Percentiles rank a stretch among this genome's conserved stretches.
phyloP scores from a whole-genome alignment of 2,113 vertebrate genomes.

The Hydropotes inermis region DNA sequence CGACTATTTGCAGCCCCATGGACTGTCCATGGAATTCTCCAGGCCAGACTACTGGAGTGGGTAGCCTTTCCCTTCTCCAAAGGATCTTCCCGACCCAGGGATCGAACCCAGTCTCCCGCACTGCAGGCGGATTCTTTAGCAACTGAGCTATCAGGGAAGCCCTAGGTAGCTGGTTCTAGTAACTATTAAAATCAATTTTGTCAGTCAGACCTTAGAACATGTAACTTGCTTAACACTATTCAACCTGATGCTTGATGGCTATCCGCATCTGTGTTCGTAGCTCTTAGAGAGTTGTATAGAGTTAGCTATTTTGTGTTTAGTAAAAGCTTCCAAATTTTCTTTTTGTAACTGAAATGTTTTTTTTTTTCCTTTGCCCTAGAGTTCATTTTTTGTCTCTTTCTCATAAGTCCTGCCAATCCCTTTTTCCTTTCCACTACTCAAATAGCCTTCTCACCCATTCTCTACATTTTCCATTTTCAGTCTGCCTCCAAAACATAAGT shows the following conservation, averaged over 20 bases:
- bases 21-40: neutral
- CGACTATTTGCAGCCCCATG: neutral
- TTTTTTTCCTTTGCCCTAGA: neutral
- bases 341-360: neutral
- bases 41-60: neutral
- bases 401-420: neutral
- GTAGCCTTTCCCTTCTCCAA: neutral
- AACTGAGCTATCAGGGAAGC: neutral
- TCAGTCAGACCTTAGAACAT: neutral
- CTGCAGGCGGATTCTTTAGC: neutral
- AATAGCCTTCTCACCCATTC: neutral
- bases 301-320: neutral
- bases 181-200: neutral
- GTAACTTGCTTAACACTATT: neutral
- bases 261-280: neutral
- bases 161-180: neutral
- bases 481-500: neutral
- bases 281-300: neutral
- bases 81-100: neutral
- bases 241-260: neutral
- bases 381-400: neutral
- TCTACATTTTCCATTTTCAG: neutral
- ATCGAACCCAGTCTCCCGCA: neutral
- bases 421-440: neutral
- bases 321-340: neutral